Conservation (phyloP, 2,797 vertebrate genomes). For the Artibeus jamaicensis region DNA sequence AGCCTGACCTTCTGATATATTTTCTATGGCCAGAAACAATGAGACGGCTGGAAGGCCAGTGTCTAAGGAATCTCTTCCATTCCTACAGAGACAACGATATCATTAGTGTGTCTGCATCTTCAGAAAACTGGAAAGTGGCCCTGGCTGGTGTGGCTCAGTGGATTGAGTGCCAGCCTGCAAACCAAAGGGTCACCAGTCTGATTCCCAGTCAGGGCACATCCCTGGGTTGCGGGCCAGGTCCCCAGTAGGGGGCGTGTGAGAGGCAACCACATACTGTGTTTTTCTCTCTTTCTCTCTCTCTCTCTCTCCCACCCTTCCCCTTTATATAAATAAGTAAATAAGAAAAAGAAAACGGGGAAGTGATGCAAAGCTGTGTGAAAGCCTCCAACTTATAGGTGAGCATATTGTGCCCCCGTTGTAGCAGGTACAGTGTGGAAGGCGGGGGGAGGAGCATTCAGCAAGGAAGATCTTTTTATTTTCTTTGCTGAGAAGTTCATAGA, state of each 20-base stretch:
- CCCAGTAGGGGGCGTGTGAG: too few relatives aligned
- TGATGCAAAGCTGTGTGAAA: not conserved
- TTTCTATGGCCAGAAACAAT: not conserved
- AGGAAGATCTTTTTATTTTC: slow-evolving; percentile 25
- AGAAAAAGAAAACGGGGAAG: not conserved
- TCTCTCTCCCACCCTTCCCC: too few relatives aligned
- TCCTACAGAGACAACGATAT: not conserved
- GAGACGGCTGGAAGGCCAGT: not conserved
- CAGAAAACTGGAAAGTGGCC: not conserved
- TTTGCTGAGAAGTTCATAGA: slow-evolving; percentile 26
- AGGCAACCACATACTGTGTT: too few relatives aligned
- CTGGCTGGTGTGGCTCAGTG: too few relatives aligned
- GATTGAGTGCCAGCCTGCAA: too few relatives aligned
- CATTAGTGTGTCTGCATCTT: not conserved
- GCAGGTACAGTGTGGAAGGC: not conserved
- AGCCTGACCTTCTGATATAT: not conserved
- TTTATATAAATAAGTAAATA: too few relatives aligned
- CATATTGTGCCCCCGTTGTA: not conserved
- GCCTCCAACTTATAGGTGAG: not conserved
- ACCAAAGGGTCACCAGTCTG: too few relatives aligned
- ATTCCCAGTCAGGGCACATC: too few relatives aligned
- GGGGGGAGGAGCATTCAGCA: not conserved
- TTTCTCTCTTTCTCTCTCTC: too few relatives aligned
- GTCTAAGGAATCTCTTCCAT: not conserved
- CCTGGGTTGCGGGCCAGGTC: too few relatives aligned